These are phyloP conservation scores for Brotula barbata DNA, from an alignment of 2,797 vertebrate species.

Conservation along the genomic window DNA sequence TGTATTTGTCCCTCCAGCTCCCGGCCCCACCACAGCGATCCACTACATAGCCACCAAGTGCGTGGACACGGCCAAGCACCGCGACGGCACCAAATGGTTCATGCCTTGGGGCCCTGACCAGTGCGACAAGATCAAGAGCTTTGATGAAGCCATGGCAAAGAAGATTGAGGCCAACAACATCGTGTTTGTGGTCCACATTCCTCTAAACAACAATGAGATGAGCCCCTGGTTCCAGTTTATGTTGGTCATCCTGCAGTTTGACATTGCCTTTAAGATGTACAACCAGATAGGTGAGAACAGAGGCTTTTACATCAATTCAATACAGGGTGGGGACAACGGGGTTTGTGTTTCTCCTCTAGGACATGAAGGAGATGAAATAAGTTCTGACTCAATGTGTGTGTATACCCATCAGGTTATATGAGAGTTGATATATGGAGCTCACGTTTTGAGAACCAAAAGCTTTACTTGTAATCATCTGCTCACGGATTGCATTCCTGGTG, in stretches of 20 bases:
- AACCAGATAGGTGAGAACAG: constrained; percentile 90
- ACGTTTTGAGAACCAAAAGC: neutral
- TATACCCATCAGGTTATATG: neutral
- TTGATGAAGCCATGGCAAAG: constrained; percentile 87
- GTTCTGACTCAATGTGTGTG: neutral
- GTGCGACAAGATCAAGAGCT: constrained; percentile 87
- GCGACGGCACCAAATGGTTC: constrained; percentile 85
- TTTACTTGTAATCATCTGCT: neutral
- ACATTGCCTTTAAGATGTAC: constrained; percentile 90
- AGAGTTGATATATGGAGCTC: neutral
- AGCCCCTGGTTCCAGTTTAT: constrained; percentile 99
- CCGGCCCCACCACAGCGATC: constrained; percentile 87
- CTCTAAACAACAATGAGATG: constrained; percentile 88
- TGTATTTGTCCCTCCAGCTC: constrained; percentile 78
- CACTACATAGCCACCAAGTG: constrained; percentile 89
- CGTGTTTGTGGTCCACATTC: constrained; percentile 92
- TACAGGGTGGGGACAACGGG: neutral
- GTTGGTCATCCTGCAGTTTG: constrained; percentile 92
- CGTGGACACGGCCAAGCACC: constrained; percentile 83
- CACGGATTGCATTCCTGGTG: neutral
- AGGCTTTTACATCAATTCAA: neutral
- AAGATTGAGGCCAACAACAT: constrained; percentile 95
- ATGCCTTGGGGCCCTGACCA: constrained; percentile 90
- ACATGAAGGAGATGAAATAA: neutral
- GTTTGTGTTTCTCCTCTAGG: constrained; percentile 12